These are phyloP conservation scores for Scrobipalpa atriplicella DNA, from an alignment of 2,888 invertebrate species.

Conservation along the genomic window DNA sequence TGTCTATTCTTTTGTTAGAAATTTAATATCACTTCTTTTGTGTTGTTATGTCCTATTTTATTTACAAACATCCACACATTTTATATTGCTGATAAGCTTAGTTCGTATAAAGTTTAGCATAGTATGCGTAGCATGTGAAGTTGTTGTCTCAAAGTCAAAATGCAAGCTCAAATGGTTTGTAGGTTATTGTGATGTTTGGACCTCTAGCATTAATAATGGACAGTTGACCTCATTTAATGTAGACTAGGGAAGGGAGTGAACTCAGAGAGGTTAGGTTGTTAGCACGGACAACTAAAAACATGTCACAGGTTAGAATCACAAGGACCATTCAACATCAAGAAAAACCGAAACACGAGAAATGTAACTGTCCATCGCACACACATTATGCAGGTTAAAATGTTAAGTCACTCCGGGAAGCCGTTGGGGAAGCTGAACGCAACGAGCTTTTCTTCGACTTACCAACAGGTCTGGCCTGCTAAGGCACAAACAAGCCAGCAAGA, in stretches of 20 bases:
- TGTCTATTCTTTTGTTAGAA: slow-evolving; percentile 17
- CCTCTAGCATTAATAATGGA: slow-evolving; percentile 30
- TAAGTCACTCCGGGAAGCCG: slow-evolving; percentile 74
- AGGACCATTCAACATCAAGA: slow-evolving; percentile 80
- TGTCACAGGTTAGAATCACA: slow-evolving; percentile 76
- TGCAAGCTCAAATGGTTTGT: slow-evolving; percentile 14
- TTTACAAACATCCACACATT: slow-evolving; percentile 9
- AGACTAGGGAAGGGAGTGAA: slow-evolving; percentile 31
- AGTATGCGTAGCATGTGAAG: background rate
- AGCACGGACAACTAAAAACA: slow-evolving; percentile 45
- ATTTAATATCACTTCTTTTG: slow-evolving; percentile 26
- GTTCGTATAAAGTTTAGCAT: slow-evolving; percentile 25
- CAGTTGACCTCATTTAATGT: slow-evolving; percentile 37
- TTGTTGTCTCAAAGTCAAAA: slow-evolving; percentile 27
- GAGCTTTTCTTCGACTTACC: slow-evolving; percentile 83
- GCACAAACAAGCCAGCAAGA: slow-evolving; percentile 89
- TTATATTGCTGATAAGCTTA: slow-evolving; percentile 28
- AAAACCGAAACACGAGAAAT: slow-evolving; percentile 61
- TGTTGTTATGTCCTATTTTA: slow-evolving; percentile 3
- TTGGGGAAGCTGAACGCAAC: slow-evolving; percentile 70
- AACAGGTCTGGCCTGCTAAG: slow-evolving; percentile 88
- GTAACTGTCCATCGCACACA: slow-evolving; percentile 76
- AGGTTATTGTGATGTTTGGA: slow-evolving; percentile 32
- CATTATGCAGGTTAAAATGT: slow-evolving; percentile 78
- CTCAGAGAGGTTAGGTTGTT: slow-evolving; percentile 47